Conservation (phyloP, 2,113 vertebrate genomes). For the Megalops atlanticus region DNA sequence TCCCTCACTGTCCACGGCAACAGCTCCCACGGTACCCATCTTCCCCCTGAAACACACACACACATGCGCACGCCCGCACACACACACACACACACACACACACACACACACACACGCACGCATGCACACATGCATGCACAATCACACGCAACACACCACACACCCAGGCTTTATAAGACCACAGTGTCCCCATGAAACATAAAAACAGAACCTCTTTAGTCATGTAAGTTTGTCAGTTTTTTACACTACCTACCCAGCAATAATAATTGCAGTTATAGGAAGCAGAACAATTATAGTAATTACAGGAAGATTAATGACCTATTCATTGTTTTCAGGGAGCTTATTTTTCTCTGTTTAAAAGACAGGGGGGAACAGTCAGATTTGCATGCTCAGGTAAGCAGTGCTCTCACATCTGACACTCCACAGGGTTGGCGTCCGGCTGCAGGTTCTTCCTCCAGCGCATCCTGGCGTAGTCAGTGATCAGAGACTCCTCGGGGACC, state of each 20-base stretch:
- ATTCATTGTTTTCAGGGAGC: too few relatives aligned
- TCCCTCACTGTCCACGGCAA: conserved; percentile 76
- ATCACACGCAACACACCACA: not conserved
- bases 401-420: conserved; percentile 73
- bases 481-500: conserved; percentile 76
- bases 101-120: not conserved
- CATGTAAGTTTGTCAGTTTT: too few relatives aligned
- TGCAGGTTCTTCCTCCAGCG: conserved; percentile 77
- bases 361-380: too few relatives aligned
- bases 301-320: too few relatives aligned
- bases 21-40: conserved; percentile 80
- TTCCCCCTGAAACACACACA: conserved; percentile 72
- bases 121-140: not conserved
- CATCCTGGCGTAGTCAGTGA: conserved; percentile 79
- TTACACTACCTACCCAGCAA: too few relatives aligned
- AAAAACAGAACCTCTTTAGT: too few relatives aligned
- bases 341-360: too few relatives aligned
- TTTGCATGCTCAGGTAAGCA: too few relatives aligned
- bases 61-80: not conserved
- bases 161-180: not conserved
- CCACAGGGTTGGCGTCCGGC: conserved; percentile 67
- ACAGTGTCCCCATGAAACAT: not conserved
- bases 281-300: too few relatives aligned
- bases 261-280: too few relatives aligned
- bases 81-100: conserved; percentile 6